Base-by-base conservation (phyloP, 2,888 invertebrate species). In the Creontiades dilutus region DNA sequence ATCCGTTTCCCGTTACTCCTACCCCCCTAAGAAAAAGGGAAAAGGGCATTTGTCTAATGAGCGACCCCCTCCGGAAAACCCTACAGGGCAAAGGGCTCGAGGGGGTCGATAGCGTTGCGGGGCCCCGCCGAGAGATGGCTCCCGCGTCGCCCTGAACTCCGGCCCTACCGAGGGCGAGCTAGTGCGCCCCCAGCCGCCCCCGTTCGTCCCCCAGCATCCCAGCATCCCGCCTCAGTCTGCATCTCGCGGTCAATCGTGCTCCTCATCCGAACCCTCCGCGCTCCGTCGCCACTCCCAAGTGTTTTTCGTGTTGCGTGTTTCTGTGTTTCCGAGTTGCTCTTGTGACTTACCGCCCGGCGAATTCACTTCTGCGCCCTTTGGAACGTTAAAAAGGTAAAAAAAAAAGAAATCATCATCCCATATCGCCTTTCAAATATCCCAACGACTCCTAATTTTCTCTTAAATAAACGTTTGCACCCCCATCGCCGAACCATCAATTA, bases 221-320 rank as follows among this genome's bases (percentile, higher is more conserved):
- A 46, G 88, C 88, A 88, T 88, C 88, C 88, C 76, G 88, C 78
- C 16, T 88, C 88, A 88, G 88, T 88, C 88, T 88, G 88, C 88
- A 88, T 78, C 88, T 55, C 88, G 88, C 88, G 88, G 88, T 88
- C 88, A 78, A 78, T 88, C 88, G 88, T 85, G 85, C 85, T 28
- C 46, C 19, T 46, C 28, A 23, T 14, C 16, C 84, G 48, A 61
- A 47, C 14, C n/a, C 14, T 78, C 27, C 80, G 80, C 80, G 78
- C 47, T 55, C 37, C 52, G 47, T 28, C 27, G 78, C 48, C 68
- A 47, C 19, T 75, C 37, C 47, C 48, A 3, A 27, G 68, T 75
- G 46, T 16, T 37, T 19, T 52, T 82, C 27, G 86, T 47, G 86
- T 75, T 86, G 3, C 75, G 86, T 16, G 86, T 82, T 48, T 82